Conservation (phyloP, 2,113 vertebrate genomes). For the Tauraco erythrolophus region DNA sequence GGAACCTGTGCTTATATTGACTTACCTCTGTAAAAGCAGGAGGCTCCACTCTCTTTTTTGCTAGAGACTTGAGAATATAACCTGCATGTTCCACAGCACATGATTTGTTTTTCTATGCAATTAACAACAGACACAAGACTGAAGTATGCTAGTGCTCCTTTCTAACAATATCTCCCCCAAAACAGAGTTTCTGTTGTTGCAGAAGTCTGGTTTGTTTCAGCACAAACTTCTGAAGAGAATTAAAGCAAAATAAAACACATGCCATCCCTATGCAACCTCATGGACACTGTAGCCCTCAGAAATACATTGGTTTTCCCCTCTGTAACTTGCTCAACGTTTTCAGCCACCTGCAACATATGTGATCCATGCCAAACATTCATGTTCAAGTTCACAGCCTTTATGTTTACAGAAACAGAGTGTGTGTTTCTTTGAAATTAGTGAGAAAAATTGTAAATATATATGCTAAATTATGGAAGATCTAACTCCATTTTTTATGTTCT, state of each 20-base stretch:
- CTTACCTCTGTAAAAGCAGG: background rate
- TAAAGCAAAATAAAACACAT: background rate
- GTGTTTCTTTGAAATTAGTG: background rate
- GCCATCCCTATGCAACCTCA: background rate
- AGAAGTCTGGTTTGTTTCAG: background rate
- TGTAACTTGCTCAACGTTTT: background rate
- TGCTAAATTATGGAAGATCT: background rate
- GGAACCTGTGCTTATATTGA: background rate
- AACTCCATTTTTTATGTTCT: background rate
- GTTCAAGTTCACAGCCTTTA: background rate
- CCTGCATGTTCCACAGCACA: background rate
- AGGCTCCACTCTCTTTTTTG: background rate
- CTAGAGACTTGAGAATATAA: background rate
- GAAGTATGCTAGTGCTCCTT: background rate
- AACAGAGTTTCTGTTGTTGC: background rate
- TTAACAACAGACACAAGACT: background rate
- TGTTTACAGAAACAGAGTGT: background rate
- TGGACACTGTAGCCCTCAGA: background rate
- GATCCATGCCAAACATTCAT: background rate
- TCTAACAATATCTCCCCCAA: background rate
- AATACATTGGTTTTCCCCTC: background rate
- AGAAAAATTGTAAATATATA: background rate
- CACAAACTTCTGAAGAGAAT: background rate
- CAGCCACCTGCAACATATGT: fast-evolving
- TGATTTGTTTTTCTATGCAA: background rate